phyloP scores from a whole-genome alignment of 2,797 vertebrate species.

The Fistularia commersonii region DNA sequence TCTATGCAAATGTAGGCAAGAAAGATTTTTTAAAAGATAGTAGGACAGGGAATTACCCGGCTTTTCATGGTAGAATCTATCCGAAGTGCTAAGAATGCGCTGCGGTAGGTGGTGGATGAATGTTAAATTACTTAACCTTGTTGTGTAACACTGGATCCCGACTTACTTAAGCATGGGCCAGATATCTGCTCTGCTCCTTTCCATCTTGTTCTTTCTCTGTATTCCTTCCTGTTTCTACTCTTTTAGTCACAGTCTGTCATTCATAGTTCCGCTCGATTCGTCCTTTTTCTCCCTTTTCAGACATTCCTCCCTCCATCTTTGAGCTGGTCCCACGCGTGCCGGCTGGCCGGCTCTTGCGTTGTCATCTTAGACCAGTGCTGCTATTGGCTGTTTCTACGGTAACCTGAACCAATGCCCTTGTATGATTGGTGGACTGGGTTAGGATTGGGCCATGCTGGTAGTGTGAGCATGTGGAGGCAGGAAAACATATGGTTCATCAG shows the following conservation, averaged over 20 bases:
- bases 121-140: constrained; percentile 56
- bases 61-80: background rate
- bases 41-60: background rate
- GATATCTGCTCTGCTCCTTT: background rate
- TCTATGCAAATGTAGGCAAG: background rate
- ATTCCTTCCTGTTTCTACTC: background rate
- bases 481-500: constrained; percentile 53
- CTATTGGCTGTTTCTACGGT: constrained; percentile 56
- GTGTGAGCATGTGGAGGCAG: constrained; percentile 47
- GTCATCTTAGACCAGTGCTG: constrained; percentile 19
- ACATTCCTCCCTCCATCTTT: constrained; percentile 1
- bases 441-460: constrained; percentile 47
- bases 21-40: background rate
- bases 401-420: constrained; percentile 45
- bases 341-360: constrained; percentile 18
- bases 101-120: background rate
- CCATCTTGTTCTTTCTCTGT: background rate
- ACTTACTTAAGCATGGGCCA: background rate
- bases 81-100: background rate
- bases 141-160: constrained; percentile 61
- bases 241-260: background rate
- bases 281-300: background rate
- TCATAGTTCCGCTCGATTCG: accelerated
- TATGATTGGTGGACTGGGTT: constrained; percentile 37
- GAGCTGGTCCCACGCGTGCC: constrained; percentile 15